These are phyloP conservation scores for Xerus inauris DNA, from an alignment of 2,113 vertebrate species.

Conservation along the genomic window DNA sequence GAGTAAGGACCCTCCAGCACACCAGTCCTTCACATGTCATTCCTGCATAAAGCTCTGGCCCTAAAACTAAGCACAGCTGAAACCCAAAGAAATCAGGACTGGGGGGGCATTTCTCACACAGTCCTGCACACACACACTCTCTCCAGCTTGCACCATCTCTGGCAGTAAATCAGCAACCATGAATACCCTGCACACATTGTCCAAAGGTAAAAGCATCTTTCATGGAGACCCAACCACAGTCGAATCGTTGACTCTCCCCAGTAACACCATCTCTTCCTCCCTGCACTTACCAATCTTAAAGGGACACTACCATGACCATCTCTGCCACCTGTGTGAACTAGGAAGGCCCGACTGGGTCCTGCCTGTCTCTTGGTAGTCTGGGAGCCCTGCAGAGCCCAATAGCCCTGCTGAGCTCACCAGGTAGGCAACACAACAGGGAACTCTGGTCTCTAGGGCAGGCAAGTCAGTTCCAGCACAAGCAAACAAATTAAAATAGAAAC, in stretches of 20 bases:
- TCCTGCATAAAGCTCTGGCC: neutral
- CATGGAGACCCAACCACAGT: neutral
- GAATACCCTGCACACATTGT: rapidly evolving
- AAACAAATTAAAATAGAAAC: conserved; percentile 61
- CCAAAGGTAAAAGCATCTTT: neutral
- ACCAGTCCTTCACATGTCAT: neutral
- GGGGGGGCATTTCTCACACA: neutral
- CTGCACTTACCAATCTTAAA: neutral
- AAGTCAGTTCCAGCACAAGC: conserved; percentile 13
- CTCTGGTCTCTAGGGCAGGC: conserved; percentile 31
- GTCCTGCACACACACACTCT: neutral
- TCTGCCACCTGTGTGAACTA: neutral
- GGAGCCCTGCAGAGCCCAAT: neutral
- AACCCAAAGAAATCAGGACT: neutral
- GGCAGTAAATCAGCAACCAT: too few species aligned
- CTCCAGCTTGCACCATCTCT: too few species aligned
- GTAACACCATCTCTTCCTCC: neutral
- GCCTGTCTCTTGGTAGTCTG: neutral
- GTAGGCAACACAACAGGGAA: neutral
- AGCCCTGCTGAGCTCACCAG: neutral
- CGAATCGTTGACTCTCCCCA: neutral
- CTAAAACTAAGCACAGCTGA: neutral
- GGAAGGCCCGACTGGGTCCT: neutral
- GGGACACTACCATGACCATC: neutral
- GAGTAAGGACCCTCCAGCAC: neutral